Conservation (phyloP, 2,113 vertebrate species). For the Halichoerus grypus region DNA sequence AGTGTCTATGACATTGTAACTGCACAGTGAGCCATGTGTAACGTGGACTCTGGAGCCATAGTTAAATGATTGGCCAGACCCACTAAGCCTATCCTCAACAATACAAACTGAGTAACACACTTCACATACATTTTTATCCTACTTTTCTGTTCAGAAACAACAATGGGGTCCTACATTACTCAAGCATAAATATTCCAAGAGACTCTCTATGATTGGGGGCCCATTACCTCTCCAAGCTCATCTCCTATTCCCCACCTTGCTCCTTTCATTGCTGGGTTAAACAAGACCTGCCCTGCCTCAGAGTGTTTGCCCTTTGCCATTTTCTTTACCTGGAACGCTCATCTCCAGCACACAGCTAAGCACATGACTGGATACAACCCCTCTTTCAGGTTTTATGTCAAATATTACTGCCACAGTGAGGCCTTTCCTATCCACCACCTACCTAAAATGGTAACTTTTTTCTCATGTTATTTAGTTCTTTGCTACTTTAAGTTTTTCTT, state of each 20-base stretch:
- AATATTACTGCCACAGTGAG: not conserved
- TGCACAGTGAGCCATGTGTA: not conserved
- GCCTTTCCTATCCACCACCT: not conserved
- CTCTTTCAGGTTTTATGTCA: not conserved
- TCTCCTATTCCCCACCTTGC: not conserved
- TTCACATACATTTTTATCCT: not conserved
- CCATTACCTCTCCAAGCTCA: not conserved
- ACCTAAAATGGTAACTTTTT: not conserved
- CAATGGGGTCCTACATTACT: not conserved
- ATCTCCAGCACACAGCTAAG: not conserved
- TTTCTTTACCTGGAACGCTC: not conserved
- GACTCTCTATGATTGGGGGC: not conserved
- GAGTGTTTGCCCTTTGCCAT: not conserved
- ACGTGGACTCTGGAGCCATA: not conserved
- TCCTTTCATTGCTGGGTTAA: not conserved
- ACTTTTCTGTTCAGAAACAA: not conserved
- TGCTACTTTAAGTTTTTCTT: not conserved
- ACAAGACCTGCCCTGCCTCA: no score
- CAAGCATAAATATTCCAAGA: not conserved
- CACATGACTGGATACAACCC: not conserved
- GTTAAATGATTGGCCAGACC: not conserved
- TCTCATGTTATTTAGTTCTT: not conserved
- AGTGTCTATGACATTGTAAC: slow-evolving; percentile 1
- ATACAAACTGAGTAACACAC: not conserved
- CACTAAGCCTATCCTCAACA: not conserved